Conservation (phyloP, 1,140 invertebrate species). For the Leptoteleia sp. region DNA sequence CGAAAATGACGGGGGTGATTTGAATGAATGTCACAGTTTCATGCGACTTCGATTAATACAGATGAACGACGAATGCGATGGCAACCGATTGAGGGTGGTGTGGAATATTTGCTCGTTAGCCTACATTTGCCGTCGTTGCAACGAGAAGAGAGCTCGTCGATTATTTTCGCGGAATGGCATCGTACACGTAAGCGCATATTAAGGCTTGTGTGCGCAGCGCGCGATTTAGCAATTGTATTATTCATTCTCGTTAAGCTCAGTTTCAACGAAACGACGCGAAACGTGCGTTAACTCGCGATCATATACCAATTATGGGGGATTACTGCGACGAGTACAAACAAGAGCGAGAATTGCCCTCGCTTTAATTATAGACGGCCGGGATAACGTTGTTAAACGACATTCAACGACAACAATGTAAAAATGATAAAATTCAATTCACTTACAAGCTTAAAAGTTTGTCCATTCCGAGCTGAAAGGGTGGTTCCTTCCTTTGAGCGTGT, state of each 20-base stretch:
- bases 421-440: too few species aligned
- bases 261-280: conserved; percentile 62
- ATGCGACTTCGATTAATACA: too few species aligned
- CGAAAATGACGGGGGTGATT: too few species aligned
- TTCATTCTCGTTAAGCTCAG: conserved; percentile 45
- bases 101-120: too few species aligned
- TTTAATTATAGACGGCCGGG: conserved; percentile 1
- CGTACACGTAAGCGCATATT: neutral
- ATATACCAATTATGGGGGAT: conserved; percentile 60
- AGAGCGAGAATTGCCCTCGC: conserved; percentile 14
- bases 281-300: conserved; percentile 36
- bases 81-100: too few species aligned
- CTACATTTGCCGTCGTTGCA: conserved; percentile 16
- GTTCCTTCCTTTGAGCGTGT: too few species aligned
- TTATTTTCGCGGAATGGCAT: conserved; percentile 20
- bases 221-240: conserved; percentile 30
- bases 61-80: too few species aligned
- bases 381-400: too few species aligned
- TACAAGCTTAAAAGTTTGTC: too few species aligned
- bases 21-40: too few species aligned
- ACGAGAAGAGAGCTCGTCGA: conserved; percentile 24
- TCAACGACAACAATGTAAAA: too few species aligned
- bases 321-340: conserved; percentile 38
- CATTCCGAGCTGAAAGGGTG: too few species aligned
- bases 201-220: conserved; percentile 1